These are phyloP conservation scores for Bothrops jararaca DNA, from an alignment of 2,113 vertebrate genomes.

Conservation along the genomic window DNA sequence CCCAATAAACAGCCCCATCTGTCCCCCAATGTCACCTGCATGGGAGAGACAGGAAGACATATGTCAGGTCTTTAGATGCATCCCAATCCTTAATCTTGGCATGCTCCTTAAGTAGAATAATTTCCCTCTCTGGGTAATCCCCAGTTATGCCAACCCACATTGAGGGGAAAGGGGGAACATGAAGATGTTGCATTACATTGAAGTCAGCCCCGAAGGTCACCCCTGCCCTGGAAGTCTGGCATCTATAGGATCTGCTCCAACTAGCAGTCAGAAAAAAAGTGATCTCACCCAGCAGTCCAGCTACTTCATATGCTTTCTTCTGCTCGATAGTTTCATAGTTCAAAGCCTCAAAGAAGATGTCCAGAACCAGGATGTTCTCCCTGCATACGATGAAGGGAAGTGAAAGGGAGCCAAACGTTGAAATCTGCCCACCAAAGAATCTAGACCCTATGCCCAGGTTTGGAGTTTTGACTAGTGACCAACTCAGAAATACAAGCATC, in stretches of 20 bases:
- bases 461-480: background rate
- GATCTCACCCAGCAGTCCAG: constrained; percentile 90
- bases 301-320: constrained; percentile 97
- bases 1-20: constrained; percentile 98
- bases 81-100: background rate
- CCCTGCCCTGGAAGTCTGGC: background rate
- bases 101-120: background rate
- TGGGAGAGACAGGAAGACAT: background rate
- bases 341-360: constrained; percentile 96
- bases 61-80: background rate
- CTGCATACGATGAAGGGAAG: constrained; percentile 62
- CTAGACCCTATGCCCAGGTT: background rate
- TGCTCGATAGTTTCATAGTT: constrained; percentile 99
- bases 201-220: background rate
- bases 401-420: background rate
- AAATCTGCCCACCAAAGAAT: background rate
- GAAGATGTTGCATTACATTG: background rate
- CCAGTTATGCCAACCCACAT: background rate
- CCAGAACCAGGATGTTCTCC: constrained; percentile 97
- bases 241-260: background rate
- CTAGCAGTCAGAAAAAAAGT: background rate
- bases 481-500: background rate
- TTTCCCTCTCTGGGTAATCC: background rate
- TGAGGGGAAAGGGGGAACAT: background rate
- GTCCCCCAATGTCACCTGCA: constrained; percentile 95